Evolutionary conservation across 2,888 invertebrate species (phyloP).

Genomic region (Tipula lateralis): DNA sequence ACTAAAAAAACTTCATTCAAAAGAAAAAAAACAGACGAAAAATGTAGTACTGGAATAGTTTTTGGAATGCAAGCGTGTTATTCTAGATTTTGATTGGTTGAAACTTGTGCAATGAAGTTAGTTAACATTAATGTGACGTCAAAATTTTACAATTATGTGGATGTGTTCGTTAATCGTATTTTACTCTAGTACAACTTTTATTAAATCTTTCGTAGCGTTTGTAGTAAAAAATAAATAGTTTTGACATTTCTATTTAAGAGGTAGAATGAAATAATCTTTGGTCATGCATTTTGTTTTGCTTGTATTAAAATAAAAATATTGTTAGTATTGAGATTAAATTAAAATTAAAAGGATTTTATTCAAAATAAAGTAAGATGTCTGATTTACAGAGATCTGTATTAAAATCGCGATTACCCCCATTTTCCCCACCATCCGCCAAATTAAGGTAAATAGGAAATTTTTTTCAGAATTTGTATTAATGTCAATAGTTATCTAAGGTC

Average conservation of each 20-base stretch:
- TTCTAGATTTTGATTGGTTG: conserved; percentile 2
- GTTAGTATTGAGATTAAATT: background rate
- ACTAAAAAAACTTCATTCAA: background rate
- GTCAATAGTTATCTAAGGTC: background rate
- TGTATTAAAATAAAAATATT: background rate
- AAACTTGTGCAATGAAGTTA: background rate
- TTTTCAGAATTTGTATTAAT: background rate
- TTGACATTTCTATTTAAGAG: background rate
- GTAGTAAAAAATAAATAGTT: background rate
- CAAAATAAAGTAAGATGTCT: conserved; percentile 53
- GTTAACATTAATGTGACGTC: background rate
- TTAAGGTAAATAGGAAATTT: conserved; percentile 35
- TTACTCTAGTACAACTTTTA: background rate
- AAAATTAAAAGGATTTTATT: background rate
- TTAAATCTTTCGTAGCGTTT: background rate
- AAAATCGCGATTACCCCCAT: conserved; percentile 63
- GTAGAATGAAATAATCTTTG: background rate
- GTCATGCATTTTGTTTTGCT: background rate
- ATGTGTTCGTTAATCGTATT: background rate
- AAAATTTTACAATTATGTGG: background rate
- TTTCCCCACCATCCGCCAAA: conserved; percentile 45
- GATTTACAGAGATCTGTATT: conserved; percentile 64
- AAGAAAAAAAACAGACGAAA: background rate
- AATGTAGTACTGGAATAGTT: background rate
- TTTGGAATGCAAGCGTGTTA: conserved; percentile 27